Evolutionary conservation across 2,888 invertebrate species (phyloP).

Genomic region (Hypomecis punctinalis): DNA sequence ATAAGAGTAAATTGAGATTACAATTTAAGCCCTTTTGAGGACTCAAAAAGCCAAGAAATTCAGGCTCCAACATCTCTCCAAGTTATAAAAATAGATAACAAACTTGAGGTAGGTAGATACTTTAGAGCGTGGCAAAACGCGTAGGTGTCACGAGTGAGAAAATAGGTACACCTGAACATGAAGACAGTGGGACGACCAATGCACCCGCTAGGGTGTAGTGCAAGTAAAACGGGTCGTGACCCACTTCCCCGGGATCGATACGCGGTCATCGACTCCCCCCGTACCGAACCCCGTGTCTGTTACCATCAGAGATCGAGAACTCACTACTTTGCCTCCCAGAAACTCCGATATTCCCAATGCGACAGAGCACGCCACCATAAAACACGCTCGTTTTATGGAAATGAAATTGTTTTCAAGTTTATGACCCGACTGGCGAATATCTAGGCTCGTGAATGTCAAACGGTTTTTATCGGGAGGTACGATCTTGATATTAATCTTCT

Average conservation of each 20-base stretch:
- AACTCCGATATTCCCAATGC: neutral
- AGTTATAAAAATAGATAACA: neutral
- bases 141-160: neutral
- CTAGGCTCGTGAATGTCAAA: constrained; percentile 38
- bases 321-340: constrained; percentile 14
- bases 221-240: constrained; percentile 81
- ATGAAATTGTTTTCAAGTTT: constrained; percentile 43
- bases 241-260: constrained; percentile 82
- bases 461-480: constrained; percentile 18
- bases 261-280: constrained; percentile 82
- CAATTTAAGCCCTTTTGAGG: neutral
- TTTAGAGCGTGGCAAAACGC: too few species aligned
- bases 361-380: constrained; percentile 37
- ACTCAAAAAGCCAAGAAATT: too few species aligned
- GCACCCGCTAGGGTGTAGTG: constrained; percentile 70
- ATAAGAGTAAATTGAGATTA: neutral
- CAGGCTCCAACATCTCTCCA: too few species aligned
- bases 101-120: neutral
- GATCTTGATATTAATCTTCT: constrained; percentile 18
- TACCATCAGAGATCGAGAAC: constrained; percentile 42
- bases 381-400: constrained; percentile 39
- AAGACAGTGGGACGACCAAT: constrained; percentile 54
- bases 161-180: constrained; percentile 22
- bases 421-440: constrained; percentile 37
- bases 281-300: constrained; percentile 59